A percentile compares a stretch with the other conserved stretches of the same genome.
Evolutionary conservation across 64 coral and sea anemone species (phyloP).

Genomic region (Actinia equina): DNA sequence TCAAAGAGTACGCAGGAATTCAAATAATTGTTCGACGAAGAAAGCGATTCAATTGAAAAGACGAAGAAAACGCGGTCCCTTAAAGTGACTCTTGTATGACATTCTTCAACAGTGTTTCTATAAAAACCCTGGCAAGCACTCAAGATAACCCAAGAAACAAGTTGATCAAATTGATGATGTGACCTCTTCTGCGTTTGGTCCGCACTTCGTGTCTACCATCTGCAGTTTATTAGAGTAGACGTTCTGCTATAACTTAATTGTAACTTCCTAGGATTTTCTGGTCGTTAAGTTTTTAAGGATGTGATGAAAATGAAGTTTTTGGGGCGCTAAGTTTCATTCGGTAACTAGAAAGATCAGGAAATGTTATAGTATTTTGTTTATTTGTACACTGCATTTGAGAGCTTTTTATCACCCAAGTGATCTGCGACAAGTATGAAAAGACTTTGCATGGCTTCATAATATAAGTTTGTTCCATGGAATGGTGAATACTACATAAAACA

Average conservation of each 20-base stretch:
- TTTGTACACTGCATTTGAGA: no score
- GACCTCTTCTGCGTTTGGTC: not conserved
- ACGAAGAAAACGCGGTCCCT: not conserved
- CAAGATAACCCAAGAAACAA: not conserved
- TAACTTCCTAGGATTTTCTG: not conserved
- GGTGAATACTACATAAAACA: not conserved
- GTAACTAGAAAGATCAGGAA: not conserved
- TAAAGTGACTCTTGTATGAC: not conserved
- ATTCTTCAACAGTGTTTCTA: not conserved
- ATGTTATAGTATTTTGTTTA: not conserved
- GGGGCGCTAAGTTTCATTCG: not conserved
- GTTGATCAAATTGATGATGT: not conserved
- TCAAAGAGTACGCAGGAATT: not conserved
- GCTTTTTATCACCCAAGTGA: not conserved
- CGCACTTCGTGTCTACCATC: not conserved
- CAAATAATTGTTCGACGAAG: not conserved
- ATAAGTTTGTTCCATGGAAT: not conserved
- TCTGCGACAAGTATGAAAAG: not conserved
- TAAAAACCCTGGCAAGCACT: not conserved
- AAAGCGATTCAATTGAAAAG: not conserved
- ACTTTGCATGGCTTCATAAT: not conserved
- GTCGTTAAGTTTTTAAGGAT: not conserved
- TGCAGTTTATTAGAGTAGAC: not conserved
- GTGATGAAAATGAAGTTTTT: not conserved
- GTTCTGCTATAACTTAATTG: not conserved